phyloP scores from a whole-genome alignment of 2,888 invertebrate genomes.

The Elysia crispata region DNA sequence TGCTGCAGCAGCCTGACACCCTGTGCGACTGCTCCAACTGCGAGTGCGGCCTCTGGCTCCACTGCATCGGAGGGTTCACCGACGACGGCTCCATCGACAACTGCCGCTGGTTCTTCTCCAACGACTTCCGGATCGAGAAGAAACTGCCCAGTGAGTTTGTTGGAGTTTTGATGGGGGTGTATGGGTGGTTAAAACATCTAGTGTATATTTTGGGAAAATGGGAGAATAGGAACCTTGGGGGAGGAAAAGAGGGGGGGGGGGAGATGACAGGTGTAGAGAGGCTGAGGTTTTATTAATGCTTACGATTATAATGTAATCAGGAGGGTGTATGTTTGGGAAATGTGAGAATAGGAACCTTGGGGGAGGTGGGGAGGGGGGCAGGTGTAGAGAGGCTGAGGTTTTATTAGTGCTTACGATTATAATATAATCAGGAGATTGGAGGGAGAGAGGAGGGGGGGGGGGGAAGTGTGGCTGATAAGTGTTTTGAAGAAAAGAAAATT shows the following conservation, averaged over 20 bases:
- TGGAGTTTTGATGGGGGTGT: neutral
- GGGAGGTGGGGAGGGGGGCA: too few relatives aligned
- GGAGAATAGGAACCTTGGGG: neutral
- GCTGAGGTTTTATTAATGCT: too few relatives aligned
- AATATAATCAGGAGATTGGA: neutral
- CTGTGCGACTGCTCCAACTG: constrained; percentile 52
- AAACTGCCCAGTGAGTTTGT: constrained; percentile 62
- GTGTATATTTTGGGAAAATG: too few relatives aligned
- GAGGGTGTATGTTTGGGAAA: neutral
- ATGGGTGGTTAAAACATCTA: too few relatives aligned
- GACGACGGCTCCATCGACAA: constrained; percentile 62
- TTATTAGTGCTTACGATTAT: too few relatives aligned
- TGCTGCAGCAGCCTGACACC: constrained; percentile 53
- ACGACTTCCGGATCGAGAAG: constrained; percentile 65
- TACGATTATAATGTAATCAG: too few relatives aligned
- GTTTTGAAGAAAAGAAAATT: too few relatives aligned
- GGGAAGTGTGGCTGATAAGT: too few relatives aligned
- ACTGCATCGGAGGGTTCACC: constrained; percentile 55
- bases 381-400: too few relatives aligned
- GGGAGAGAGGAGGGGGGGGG: neutral
- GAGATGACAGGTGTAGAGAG: too few relatives aligned
- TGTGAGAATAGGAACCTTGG: neutral
- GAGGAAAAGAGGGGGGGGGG: too few relatives aligned
- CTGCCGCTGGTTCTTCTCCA: constrained; percentile 68
- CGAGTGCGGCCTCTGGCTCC: constrained; percentile 70